Percentiles rank a stretch among this genome's conserved stretches.
Evolutionary conservation across 2,797 vertebrate genomes (phyloP).

Genomic region (Malurus leucopterus): DNA sequence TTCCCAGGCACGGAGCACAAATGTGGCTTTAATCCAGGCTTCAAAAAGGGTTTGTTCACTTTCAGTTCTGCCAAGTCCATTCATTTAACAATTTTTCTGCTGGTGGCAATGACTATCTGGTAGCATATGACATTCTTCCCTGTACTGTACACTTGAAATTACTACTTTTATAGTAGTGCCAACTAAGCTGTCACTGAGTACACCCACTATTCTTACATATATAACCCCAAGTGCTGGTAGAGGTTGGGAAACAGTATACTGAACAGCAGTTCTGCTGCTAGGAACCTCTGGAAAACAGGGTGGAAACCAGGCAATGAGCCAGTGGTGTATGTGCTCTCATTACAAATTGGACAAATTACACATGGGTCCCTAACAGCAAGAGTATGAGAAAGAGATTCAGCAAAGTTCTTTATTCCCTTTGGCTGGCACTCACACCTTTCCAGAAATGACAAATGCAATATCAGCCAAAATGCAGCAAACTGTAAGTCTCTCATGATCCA

Average conservation of each 20-base stretch:
- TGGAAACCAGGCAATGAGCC: neutral
- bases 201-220: neutral
- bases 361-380: neutral
- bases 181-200: neutral
- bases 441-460: no score
- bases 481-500: no score
- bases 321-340: neutral
- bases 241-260: neutral
- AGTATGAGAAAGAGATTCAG: neutral
- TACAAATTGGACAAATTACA: neutral
- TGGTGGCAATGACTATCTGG: neutral
- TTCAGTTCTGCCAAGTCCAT: neutral
- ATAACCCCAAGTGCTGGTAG: neutral
- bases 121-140: neutral
- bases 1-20: rapidly evolving
- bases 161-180: neutral
- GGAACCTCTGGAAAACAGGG: neutral
- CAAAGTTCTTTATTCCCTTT: neutral
- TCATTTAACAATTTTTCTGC: neutral
- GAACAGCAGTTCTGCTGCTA: neutral
- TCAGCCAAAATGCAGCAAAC: no score
- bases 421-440: neutral
- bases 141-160: neutral
- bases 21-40: constrained; percentile 2
- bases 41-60: neutral